These are phyloP conservation scores for Gymnothorax javanicus DNA, from an alignment of 2,797 vertebrate species.

Conservation along the genomic window DNA sequence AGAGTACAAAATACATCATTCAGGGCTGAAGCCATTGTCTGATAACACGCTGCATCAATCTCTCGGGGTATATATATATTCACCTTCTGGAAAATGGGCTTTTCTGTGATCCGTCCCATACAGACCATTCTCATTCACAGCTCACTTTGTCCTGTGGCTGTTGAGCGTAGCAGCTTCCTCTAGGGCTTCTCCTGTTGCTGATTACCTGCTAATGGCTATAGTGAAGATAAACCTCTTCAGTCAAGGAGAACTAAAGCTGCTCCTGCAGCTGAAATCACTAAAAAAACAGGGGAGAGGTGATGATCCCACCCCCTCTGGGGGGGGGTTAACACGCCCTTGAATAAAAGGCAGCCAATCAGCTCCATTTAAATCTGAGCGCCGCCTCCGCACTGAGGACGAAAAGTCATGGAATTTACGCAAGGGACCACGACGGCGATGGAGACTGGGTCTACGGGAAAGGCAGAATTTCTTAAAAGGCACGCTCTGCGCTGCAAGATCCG, in stretches of 20 bases:
- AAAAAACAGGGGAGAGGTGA: conserved; percentile 3
- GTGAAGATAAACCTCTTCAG: conserved; percentile 17
- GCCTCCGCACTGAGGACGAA: background rate
- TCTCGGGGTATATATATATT: conserved; percentile 15
- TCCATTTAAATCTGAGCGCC: background rate
- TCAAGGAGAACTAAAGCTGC: conserved; percentile 2
- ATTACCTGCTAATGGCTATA: conserved; percentile 9
- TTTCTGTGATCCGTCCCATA: conserved; percentile 1
- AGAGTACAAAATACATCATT: conserved; percentile 18
- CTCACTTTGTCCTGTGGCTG: conserved; percentile 1
- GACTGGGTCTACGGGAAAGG: background rate
- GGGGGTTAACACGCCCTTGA: conserved; percentile 17
- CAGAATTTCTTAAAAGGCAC: background rate
- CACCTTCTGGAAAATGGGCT: conserved; percentile 20
- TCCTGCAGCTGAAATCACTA: conserved; percentile 5
- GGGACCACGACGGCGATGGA: background rate
- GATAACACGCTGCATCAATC: conserved; percentile 15
- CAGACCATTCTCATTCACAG: conserved; percentile 22
- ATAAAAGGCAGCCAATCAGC: background rate
- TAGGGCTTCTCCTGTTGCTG: background rate
- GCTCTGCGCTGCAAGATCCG: background rate
- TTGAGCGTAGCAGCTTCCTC: background rate
- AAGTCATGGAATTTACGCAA: background rate
- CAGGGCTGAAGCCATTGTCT: conserved; percentile 10
- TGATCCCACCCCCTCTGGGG: background rate